Evolutionary conservation across 2,797 vertebrate species (phyloP), one percentile per base, ranked within the genome.

Genomic region (Meda fulgida): DNA sequence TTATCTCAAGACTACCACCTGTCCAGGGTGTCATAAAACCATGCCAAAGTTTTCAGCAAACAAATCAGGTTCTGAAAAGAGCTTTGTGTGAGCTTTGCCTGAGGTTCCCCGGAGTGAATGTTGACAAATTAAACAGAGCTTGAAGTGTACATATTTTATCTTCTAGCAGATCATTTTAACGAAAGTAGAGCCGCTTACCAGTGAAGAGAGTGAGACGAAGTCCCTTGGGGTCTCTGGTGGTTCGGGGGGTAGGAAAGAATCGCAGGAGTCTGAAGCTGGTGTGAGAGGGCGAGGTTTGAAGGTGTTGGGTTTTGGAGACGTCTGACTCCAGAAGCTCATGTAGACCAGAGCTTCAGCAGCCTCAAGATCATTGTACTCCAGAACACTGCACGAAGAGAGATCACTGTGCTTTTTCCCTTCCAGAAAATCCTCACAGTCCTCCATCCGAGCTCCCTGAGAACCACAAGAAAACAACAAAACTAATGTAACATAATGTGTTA

Each of bases 291-390:
- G 94, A 88, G 96, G 94, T 92, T 97, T 97, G 89, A 93, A 94
- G 76, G 93, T 73, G 80, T 58, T 92, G 0, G 85, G 87, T 90
- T 88, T 93, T 88, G 95, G 96, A 0, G 94, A 91, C 76, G 96
- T 94, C 88, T 97, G 98, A 81, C 97, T 97, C 97, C 97, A 98
- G 23, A 97, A 97, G 88, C 98, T 99, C 98, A 99, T 99, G 72
- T 97, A 99, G 89, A 99, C 96, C 85, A 99, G 94, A 0, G 97
- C 97, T 88, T 99, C 97, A 0, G 98, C 98, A 0, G 98, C 98
- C 91, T 99, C 98, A 1, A 99, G 96, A 91, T 99, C 98, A 0
- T 97, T 98, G 93, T 97, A 97, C 91, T 99, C 97, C 92, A 97
- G 89, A 89, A 92, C 13, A 87, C 95, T 95, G 87, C 95, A 93